Conservation (phyloP, 2,888 invertebrate species). For the Pardosa pseudoannulata region DNA sequence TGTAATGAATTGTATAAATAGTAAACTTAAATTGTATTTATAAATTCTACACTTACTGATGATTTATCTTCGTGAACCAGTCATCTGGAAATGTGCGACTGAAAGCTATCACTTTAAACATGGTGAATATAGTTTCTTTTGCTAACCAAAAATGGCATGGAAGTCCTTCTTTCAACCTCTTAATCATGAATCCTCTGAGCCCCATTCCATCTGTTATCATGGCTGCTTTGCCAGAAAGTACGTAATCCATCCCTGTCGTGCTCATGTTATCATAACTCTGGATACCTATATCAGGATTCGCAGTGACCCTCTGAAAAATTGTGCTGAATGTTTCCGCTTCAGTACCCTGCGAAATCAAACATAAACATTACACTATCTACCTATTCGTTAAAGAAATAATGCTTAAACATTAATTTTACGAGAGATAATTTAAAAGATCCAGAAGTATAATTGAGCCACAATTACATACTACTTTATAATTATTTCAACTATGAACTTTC, state of each 20-base stretch:
- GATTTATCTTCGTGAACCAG: constrained; percentile 24
- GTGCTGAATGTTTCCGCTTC: not conserved
- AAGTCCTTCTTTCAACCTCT: not conserved
- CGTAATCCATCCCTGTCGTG: constrained; percentile 35
- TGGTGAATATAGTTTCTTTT: not conserved
- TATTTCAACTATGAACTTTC: too few species aligned
- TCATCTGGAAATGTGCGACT: not conserved
- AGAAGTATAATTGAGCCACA: too few species aligned
- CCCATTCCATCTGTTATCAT: constrained; percentile 39
- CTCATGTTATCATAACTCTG: constrained; percentile 36
- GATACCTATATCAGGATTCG: constrained; percentile 14
- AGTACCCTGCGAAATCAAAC: constrained; percentile 2
- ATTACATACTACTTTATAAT: too few species aligned
- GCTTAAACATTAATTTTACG: too few species aligned
- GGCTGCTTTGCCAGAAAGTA: not conserved
- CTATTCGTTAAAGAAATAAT: too few species aligned
- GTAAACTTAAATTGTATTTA: too few species aligned
- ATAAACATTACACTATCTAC: too few species aligned
- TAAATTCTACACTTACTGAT: constrained; percentile 17
- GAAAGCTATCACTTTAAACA: constrained; percentile 37
- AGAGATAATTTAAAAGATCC: too few species aligned
- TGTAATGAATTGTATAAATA: too few species aligned
- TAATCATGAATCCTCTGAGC: not conserved
- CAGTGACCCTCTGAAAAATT: not conserved
- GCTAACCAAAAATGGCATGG: constrained; percentile 34